phyloP scores from a whole-genome alignment of 2,888 invertebrate species.

The Drosophila neonasuta region DNA sequence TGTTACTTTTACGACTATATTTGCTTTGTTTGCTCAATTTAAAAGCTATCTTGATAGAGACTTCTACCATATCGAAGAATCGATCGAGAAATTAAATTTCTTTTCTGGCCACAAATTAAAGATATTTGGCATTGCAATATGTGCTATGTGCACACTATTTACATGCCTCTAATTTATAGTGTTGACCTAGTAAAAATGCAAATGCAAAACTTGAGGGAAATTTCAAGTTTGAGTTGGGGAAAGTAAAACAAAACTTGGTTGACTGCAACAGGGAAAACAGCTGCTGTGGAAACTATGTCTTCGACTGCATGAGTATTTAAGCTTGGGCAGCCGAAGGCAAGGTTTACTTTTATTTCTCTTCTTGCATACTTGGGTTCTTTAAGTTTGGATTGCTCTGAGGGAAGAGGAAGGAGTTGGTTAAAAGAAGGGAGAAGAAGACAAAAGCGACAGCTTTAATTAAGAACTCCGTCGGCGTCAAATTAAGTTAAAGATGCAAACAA shows the following conservation, averaged over 20 bases:
- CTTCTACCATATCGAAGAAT: not conserved
- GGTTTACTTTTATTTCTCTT: not conserved
- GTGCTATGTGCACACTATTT: not conserved
- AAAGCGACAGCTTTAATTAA: slow-evolving; percentile 53
- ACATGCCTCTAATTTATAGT: not conserved
- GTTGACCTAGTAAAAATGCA: not conserved
- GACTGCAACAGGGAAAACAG: not conserved
- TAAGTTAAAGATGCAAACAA: slow-evolving; percentile 67
- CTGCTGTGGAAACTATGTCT: not conserved
- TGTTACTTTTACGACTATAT: too few species aligned
- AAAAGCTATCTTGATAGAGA: too few species aligned
- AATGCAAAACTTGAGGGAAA: not conserved
- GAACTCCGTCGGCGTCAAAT: slow-evolving; percentile 55
- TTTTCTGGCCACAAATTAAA: not conserved
- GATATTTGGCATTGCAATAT: not conserved
- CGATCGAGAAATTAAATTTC: not conserved
- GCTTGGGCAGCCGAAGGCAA: not conserved
- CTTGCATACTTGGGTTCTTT: not conserved
- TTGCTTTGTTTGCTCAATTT: too few species aligned
- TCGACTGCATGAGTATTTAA: slow-evolving; percentile 4
- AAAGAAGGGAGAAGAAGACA: slow-evolving; percentile 5
- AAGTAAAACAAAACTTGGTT: not conserved
- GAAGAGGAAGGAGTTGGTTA: too few species aligned
- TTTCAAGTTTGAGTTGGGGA: not conserved
- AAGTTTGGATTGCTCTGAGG: not conserved